A percentile compares a stretch with the other conserved stretches of the same genome.
Evolutionary conservation across 2,888 invertebrate species (phyloP).

Genomic region (Hirtodrosophila cameraria): DNA sequence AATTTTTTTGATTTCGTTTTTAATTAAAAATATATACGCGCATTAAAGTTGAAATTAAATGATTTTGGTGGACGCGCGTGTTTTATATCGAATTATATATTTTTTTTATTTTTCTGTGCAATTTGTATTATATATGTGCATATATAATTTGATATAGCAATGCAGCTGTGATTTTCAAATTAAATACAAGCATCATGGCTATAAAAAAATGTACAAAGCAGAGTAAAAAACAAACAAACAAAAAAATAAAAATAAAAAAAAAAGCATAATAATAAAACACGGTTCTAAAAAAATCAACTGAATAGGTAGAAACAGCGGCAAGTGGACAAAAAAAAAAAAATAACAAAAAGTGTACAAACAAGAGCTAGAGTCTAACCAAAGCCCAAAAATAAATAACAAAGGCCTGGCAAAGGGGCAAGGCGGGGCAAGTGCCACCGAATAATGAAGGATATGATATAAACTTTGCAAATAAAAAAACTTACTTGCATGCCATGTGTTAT

Average conservation of each 20-base stretch:
- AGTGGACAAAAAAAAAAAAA: background rate
- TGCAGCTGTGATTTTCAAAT: conserved; percentile 60
- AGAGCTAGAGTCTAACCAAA: conserved; percentile 2
- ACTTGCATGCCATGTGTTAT: too few relatives aligned
- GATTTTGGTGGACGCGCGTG: conserved; percentile 1
- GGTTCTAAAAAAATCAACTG: conserved; percentile 7
- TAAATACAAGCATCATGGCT: conserved; percentile 23
- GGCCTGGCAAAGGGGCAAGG: background rate
- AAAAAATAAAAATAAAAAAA: conserved; percentile 1
- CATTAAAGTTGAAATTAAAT: conserved; percentile 53
- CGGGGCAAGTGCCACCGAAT: background rate
- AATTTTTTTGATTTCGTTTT: conserved; percentile 31
- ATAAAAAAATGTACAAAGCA: conserved; percentile 34
- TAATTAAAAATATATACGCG: conserved; percentile 65
- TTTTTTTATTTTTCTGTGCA: conserved; percentile 12
- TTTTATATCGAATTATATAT: conserved; percentile 32
- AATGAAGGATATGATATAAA: too few relatives aligned
- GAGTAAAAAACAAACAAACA: conserved; percentile 24
- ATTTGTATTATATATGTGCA: conserved; percentile 31
- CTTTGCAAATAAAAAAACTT: too few relatives aligned
- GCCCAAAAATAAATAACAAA: conserved; percentile 6
- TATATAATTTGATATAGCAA: conserved; percentile 45
- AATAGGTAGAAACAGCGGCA: conserved; percentile 6
- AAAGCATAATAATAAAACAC: conserved; percentile 9
- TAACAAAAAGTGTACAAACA: conserved; percentile 6